phyloP scores from a whole-genome alignment of 2,888 invertebrate genomes.

The Dicyrtoma fusca region DNA sequence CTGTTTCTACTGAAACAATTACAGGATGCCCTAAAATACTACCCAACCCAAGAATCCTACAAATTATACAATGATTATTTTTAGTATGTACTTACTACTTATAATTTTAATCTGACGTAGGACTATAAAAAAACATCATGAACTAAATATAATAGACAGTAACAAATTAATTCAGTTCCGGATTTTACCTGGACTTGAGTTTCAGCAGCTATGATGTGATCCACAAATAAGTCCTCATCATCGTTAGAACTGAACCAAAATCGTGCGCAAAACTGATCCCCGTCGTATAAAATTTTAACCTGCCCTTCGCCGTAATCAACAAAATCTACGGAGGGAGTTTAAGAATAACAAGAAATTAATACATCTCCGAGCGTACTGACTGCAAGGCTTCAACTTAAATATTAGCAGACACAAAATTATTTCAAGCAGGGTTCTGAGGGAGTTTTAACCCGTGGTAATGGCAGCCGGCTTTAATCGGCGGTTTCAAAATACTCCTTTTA shows the following conservation, averaged over 20 bases:
- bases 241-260: conserved; percentile 32
- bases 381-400: too few relatives aligned
- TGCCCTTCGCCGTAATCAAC: conserved; percentile 45
- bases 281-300: conserved; percentile 46
- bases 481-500: too few relatives aligned
- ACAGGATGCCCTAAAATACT: background rate
- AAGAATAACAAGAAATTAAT: background rate
- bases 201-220: conserved; percentile 47
- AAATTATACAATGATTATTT: too few relatives aligned
- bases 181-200: conserved; percentile 41
- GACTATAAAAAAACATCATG: conserved; percentile 4
- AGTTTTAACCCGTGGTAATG: too few relatives aligned
- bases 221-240: conserved; percentile 41
- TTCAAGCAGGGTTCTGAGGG: too few relatives aligned
- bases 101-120: too few relatives aligned
- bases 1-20: background rate
- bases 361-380: too few relatives aligned
- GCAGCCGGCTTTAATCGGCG: too few relatives aligned
- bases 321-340: conserved; percentile 44
- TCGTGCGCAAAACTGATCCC: conserved; percentile 47
- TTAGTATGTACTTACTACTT: too few relatives aligned
- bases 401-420: too few relatives aligned
- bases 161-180: background rate
- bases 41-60: too few relatives aligned
- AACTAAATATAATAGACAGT: background rate